Percentiles rank a stretch among this genome's conserved stretches.
phyloP scores from a whole-genome alignment of 2,888 invertebrate species.

The Chaetoderma sp. region DNA sequence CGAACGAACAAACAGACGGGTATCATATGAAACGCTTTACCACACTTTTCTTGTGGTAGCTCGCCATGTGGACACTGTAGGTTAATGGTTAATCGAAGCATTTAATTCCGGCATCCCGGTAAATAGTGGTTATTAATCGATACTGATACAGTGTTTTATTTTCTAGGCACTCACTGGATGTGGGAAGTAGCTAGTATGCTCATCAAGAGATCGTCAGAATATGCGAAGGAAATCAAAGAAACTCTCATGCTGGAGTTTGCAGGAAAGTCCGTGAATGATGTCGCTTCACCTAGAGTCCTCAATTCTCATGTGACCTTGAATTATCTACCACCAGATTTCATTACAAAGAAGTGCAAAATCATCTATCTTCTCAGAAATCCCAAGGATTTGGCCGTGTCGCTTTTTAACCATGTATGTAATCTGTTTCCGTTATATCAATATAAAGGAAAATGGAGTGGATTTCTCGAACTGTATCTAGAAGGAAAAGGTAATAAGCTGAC shows the following conservation, averaged over 20 bases:
- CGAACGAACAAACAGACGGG: no score
- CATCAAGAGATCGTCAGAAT: conserved; percentile 37
- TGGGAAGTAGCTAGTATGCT: conserved; percentile 49
- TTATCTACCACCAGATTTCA: conserved; percentile 40
- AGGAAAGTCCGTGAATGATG: conserved; percentile 29
- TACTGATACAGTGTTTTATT: no score
- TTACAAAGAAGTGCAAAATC: conserved; percentile 40
- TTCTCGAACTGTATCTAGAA: conserved; percentile 20
- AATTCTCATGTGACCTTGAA: conserved; percentile 44
- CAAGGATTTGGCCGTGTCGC: conserved; percentile 48
- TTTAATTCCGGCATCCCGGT: no score
- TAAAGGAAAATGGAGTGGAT: conserved; percentile 18
- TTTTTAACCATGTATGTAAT: conserved; percentile 45
- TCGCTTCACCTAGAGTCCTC: conserved; percentile 41
- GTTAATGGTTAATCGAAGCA: no score
- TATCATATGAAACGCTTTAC: no score
- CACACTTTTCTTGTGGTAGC: no score
- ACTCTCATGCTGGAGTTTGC: conserved; percentile 44
- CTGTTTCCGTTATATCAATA: conserved; percentile 26
- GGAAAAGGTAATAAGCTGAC: conserved; percentile 28
- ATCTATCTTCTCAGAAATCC: conserved; percentile 46
- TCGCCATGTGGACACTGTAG: no score
- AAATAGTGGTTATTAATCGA: no score
- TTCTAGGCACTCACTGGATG: conserved; percentile 47
- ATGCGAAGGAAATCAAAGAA: conserved; percentile 43